Evolutionary conservation across 2,888 invertebrate species (phyloP).

Genomic region (Chymomyza procnemis): DNA sequence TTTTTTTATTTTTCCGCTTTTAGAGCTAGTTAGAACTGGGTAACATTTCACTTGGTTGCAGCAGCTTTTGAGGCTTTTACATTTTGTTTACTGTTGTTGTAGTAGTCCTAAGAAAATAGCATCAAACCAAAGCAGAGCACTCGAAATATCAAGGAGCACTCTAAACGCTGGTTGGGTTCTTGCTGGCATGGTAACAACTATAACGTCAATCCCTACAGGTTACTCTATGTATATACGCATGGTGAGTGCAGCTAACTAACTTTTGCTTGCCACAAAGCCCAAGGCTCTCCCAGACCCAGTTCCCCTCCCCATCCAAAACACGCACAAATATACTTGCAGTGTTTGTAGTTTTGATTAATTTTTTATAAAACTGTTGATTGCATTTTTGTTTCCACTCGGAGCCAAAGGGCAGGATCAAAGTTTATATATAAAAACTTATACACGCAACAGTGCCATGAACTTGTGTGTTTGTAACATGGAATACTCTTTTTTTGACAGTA

Average conservation of each 20-base stretch:
- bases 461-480: not conserved
- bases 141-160: not conserved
- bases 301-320: too few relatives aligned
- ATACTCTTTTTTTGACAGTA: too few relatives aligned
- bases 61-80: not conserved
- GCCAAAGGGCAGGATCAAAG: not conserved
- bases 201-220: not conserved
- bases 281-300: not conserved
- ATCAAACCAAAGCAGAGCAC: slow-evolving; percentile 3
- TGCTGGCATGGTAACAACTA: not conserved
- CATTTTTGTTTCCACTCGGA: slow-evolving; percentile 25
- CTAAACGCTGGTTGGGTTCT: not conserved
- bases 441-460: not conserved
- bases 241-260: slow-evolving; percentile 13
- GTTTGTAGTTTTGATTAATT: slow-evolving; percentile 46
- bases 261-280: slow-evolving; percentile 18
- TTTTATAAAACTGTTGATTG: slow-evolving; percentile 59
- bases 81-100: not conserved
- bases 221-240: not conserved
- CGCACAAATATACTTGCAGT: not conserved
- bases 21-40: not conserved
- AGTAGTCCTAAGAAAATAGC: not conserved
- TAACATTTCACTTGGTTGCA: not conserved
- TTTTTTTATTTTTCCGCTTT: not conserved
- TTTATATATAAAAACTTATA: not conserved